Percentiles rank a stretch among this genome's conserved stretches.
These are phyloP conservation scores for Lepus oiostolus DNA, from an alignment of 2,797 vertebrate genomes.

Conservation along the genomic window DNA sequence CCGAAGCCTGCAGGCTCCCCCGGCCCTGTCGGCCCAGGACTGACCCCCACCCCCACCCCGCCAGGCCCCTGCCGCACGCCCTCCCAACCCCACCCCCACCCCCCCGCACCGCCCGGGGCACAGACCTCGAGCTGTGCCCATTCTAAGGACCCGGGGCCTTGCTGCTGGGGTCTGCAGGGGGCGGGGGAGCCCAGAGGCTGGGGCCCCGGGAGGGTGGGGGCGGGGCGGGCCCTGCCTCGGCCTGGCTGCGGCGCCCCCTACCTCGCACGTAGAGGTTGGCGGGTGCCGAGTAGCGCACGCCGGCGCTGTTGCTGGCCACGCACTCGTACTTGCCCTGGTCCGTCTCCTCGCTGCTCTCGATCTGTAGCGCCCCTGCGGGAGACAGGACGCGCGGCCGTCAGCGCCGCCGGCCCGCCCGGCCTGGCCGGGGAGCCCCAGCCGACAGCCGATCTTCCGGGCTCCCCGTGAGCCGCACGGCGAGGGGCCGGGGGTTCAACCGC, in stretches of 20 bases:
- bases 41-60: slow-evolving; percentile 21
- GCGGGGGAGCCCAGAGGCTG: slow-evolving; percentile 78
- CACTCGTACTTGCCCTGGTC: slow-evolving; percentile 99
- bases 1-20: slow-evolving; percentile 82
- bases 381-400: background rate
- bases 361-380: slow-evolving; percentile 96
- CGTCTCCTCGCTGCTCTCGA: slow-evolving; percentile 99
- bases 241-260: slow-evolving; percentile 93
- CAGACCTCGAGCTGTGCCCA: background rate
- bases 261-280: slow-evolving; percentile 99
- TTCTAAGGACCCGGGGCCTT: slow-evolving; percentile 24
- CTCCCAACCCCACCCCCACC: too few relatives aligned
- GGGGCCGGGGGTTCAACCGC: too few relatives aligned
- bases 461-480: too few relatives aligned
- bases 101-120: background rate
- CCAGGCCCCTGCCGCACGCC: too few relatives aligned
- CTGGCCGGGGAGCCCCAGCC: too few relatives aligned
- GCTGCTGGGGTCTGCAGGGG: slow-evolving; percentile 67
- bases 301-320: slow-evolving; percentile 98
- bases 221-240: slow-evolving; percentile 61
- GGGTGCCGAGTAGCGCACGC: slow-evolving; percentile 98
- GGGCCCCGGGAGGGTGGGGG: slow-evolving; percentile 49
- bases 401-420: rapidly evolving
- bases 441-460: too few relatives aligned
- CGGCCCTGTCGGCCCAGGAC: slow-evolving; percentile 74